Percentiles rank a stretch among this genome's conserved stretches.
Conservation (phyloP, 1,140 invertebrate genomes). For the Cryptotermes secundus region DNA sequence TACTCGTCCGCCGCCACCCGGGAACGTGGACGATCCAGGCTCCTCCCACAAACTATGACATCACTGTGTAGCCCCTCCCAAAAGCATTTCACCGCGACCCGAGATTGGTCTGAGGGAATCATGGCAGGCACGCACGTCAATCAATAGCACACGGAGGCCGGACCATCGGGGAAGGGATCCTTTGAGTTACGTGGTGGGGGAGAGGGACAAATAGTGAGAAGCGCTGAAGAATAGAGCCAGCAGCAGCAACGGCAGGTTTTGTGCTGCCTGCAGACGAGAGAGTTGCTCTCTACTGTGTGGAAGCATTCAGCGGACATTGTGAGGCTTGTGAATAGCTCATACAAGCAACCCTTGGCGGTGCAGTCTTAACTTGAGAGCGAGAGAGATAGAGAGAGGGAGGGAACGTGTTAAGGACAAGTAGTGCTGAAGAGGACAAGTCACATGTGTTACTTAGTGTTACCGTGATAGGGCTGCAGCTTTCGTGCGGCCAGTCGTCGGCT, state of each 20-base stretch:
- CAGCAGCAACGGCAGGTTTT: constrained; percentile 23
- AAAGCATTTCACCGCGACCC: not conserved
- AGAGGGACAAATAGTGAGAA: constrained; percentile 3
- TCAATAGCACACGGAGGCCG: constrained; percentile 21
- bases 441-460: not conserved
- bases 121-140: constrained; percentile 30
- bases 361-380: constrained; percentile 12
- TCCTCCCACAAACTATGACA: not conserved
- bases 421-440: not conserved
- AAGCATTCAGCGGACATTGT: constrained; percentile 30
- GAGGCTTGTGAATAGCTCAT: not conserved
- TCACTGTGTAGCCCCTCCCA: not conserved
- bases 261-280: constrained; percentile 32
- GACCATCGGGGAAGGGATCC: not conserved
- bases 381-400: not conserved
- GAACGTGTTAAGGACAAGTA: not conserved
- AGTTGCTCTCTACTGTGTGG: constrained; percentile 29
- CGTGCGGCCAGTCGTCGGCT: not conserved
- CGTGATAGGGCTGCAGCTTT: not conserved
- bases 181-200: not conserved
- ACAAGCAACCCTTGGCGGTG: not conserved
- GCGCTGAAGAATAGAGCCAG: not conserved
- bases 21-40: not conserved
- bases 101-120: constrained; percentile 24
- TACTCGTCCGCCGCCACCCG: not conserved